Conservation (phyloP, 2,797 vertebrate genomes). For the Loris lydekkerianus region DNA sequence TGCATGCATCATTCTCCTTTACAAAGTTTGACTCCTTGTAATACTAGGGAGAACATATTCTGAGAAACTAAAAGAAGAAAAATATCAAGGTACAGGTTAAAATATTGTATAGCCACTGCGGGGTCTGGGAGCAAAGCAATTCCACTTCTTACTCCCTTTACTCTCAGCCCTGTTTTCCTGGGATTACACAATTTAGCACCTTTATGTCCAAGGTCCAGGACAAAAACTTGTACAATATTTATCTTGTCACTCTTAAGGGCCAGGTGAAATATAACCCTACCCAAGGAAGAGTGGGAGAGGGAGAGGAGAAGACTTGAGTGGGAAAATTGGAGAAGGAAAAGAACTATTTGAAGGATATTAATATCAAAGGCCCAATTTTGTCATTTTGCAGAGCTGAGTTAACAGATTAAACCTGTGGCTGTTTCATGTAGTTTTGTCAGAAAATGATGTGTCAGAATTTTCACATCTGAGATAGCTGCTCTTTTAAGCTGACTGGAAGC, state of each 20-base stretch:
- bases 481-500: constrained; percentile 76
- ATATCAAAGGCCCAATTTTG: constrained; percentile 81
- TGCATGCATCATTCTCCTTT: constrained; percentile 15
- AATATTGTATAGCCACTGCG: not conserved
- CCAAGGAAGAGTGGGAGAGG: not conserved
- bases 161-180: not conserved
- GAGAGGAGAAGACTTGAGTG: not conserved
- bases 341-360: constrained; percentile 77
- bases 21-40: not conserved
- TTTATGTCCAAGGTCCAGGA: not conserved
- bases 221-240: constrained; percentile 43
- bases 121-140: not conserved
- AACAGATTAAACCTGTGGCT: constrained; percentile 80
- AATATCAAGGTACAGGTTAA: constrained; percentile 21
- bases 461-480: constrained; percentile 77
- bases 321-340: constrained; percentile 33
- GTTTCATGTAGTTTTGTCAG: constrained; percentile 81
- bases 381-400: constrained; percentile 69
- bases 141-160: not conserved
- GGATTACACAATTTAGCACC: constrained; percentile 10
- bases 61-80: constrained; percentile 30
- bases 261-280: constrained; percentile 45
- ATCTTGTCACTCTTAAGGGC: constrained; percentile 51
- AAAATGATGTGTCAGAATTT: constrained; percentile 83
- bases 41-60: constrained; percentile 33